These are phyloP conservation scores for Rotaria macrura DNA, from an alignment of 2,888 invertebrate species.

Conservation along the genomic window DNA sequence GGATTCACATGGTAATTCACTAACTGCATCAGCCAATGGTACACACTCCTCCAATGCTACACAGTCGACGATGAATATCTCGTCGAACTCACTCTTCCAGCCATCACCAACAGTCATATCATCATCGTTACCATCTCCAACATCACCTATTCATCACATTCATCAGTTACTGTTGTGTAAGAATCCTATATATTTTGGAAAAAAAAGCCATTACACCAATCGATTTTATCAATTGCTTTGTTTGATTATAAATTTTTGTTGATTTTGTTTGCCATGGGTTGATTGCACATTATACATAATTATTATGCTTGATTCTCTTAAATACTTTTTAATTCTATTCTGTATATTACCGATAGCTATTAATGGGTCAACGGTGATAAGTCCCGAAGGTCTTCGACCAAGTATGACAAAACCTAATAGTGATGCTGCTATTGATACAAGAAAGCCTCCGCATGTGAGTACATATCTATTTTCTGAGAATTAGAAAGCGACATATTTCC, in stretches of 20 bases:
- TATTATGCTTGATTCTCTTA: not conserved
- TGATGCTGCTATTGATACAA: not conserved
- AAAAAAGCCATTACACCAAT: not conserved
- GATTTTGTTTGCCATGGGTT: not conserved
- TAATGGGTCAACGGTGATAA: not conserved
- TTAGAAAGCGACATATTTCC: not conserved
- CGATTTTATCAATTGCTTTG: not conserved
- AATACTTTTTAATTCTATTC: not conserved
- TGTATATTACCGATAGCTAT: not conserved
- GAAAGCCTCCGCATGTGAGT: not conserved
- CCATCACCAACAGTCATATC: not conserved
- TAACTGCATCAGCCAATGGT: not conserved
- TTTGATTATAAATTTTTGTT: not conserved
- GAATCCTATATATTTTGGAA: not conserved
- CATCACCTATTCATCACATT: not conserved
- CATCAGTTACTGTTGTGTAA: slow-evolving; percentile 12
- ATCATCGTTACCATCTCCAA: not conserved
- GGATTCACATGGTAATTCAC: not conserved
- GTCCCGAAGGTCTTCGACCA: not conserved
- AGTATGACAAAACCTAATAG: not conserved
- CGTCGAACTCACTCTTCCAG: not conserved
- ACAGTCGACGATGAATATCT: not conserved
- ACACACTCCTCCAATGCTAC: not conserved
- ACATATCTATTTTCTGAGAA: not conserved
- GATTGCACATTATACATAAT: not conserved